phyloP scores from a whole-genome alignment of 2,113 vertebrate genomes.

The Mungos mungo region DNA sequence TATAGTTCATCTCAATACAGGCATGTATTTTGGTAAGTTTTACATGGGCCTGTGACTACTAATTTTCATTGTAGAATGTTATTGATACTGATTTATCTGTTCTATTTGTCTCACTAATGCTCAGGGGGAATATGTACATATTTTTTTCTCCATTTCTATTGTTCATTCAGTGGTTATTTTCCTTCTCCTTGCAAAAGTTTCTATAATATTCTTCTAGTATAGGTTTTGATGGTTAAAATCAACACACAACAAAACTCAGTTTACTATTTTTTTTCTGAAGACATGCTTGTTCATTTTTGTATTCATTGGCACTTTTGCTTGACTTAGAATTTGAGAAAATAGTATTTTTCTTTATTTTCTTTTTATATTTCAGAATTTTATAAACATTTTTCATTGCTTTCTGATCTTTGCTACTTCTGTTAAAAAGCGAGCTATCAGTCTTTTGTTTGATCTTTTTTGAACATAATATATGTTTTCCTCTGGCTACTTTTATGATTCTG shows the following conservation, averaged over 20 bases:
- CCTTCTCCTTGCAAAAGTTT: neutral
- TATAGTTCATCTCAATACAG: neutral
- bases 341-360: neutral
- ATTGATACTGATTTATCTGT: neutral
- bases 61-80: neutral
- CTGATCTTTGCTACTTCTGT: neutral
- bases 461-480: neutral
- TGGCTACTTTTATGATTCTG: neutral
- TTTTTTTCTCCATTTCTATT: neutral
- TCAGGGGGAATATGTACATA: neutral
- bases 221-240: neutral
- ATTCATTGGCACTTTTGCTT: neutral
- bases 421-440: neutral
- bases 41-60: neutral
- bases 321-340: neutral
- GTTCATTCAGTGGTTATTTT: neutral
- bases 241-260: neutral
- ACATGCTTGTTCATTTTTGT: neutral
- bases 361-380: neutral
- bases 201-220: too few species aligned
- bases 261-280: neutral
- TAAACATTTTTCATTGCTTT: neutral
- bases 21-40: neutral
- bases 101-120: neutral
- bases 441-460: neutral